Base-by-base conservation (phyloP, 2,888 invertebrate genomes). In the Eilema sororculum region DNA sequence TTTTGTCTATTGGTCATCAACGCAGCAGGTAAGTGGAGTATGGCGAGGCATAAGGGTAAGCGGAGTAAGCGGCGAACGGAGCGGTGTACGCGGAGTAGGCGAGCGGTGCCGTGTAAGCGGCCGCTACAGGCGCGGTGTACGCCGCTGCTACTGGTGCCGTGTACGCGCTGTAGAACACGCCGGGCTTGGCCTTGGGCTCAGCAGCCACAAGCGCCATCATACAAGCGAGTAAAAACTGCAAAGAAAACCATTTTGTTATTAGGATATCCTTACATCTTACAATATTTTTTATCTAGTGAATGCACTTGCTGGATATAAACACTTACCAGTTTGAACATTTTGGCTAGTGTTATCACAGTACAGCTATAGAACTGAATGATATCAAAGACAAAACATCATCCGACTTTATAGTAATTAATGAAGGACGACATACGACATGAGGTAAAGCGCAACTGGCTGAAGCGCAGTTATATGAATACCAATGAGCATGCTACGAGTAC, bases 91-190 rank as follows among this genome's bases (percentile, higher is more conserved):
- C 88, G 25, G 89, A 71, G 95, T 94, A 87, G 25, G 89, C 87
- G 37, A 89, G 80, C 16, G 89, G 88, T 1, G 91, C 89, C 69
- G 95, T 93, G 74, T 96, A 93, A 68, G 93, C 95, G 73, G 95
- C 89, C 78, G 90, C 89, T 0, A 91, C 82, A 70, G 93, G 94
- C 0, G 87, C 85, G 33, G 86, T 83, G 79, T 87, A 87, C 37
- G 87, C 86, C 0, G 87, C 86, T 2, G 90, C 90, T 12, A 88
- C 77, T 0, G 87, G 87, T 0, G 90, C 86, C 20, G 90, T 84
- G 80, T 87, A 87, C 3, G 86, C 82, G 30, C 82, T 79, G 68
- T 83, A 82, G 28, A 85, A 58, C 46, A 90, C 77, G 37, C 89
- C 86, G 25, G 92, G 89, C 59, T 86, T 81, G 62, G 84, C 83